Base-by-base conservation (phyloP, 2,888 invertebrate species). In the Amiota mariae region DNA sequence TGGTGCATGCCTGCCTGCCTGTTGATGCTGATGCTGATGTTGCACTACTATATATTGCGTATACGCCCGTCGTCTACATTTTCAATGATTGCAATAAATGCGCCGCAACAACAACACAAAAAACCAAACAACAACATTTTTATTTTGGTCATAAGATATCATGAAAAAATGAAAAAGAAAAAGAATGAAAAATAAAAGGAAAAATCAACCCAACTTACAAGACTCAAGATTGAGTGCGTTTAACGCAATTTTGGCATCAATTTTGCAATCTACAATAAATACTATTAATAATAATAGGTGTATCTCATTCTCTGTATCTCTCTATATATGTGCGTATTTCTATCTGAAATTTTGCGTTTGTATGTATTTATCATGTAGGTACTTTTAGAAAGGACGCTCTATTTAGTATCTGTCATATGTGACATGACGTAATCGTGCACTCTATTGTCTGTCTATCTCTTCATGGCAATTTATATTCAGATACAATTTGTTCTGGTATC, bases 41-140 rank as follows among this genome's bases (percentile, higher is more conserved):
- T 78, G 74, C 73, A 59, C 18, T 78, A n/a, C n/a, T n/a, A n/a
- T n/a, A 83, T 78, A 84, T 84, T 85, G 84, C 84, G 85, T 80
- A 84, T 84, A 85, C 83, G 83, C 78, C 81, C 77, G 73, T 72
- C 76, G 72, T 74, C 66, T 66, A 66, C 47, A 48, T 49, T 66
- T 66, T 66, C 66, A 68, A 54, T 13, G 13, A 68, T 47, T 51
- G 54, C 67, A 68, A 68, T 46, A 63, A 63, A 13, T 36, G n/a
- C 54, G 46, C 24, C 63, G 13, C 63, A 63, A 46, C 24, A 63
- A 46, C 24, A 54, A 54, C 12, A 54, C 54, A 8, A 54, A 54
- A 54, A 4, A 12, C 13, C 54, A 54, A 46, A 63, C 8, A 36
- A 36, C 59, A 20, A 59, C 59, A 59, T 11, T 11, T n/a, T 59